A percentile compares a stretch with the other conserved stretches of the same genome.
phyloP scores from a whole-genome alignment of 2,797 vertebrate genomes.

The Buceros bicornis region DNA sequence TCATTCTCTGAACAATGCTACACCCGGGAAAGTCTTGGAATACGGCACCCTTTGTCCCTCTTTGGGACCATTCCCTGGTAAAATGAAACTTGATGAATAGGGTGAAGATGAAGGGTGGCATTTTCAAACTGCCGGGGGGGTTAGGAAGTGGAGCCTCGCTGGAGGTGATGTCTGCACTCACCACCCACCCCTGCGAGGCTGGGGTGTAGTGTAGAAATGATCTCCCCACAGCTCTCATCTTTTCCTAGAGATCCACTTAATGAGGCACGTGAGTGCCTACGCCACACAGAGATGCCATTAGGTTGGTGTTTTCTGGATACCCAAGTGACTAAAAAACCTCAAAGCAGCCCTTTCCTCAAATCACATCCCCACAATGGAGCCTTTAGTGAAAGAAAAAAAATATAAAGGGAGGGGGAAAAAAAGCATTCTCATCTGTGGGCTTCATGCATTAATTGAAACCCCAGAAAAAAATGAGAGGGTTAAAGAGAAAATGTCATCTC shows the following conservation, averaged over 20 bases:
- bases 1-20: background rate
- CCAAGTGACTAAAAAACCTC: background rate
- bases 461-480: background rate
- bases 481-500: conserved; percentile 8
- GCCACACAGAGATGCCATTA: accelerated
- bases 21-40: background rate
- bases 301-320: background rate
- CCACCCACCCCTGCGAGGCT: background rate
- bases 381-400: background rate
- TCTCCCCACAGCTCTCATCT: background rate
- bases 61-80: background rate
- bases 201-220: background rate
- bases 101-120: background rate
- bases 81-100: background rate
- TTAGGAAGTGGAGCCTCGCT: background rate
- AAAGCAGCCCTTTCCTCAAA: background rate
- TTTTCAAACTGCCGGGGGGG: background rate
- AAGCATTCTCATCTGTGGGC: background rate
- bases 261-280: background rate
- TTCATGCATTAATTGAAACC: background rate
- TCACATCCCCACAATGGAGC: background rate
- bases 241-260: background rate
- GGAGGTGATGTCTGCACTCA: accelerated
- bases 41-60: accelerated
- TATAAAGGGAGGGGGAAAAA: background rate